Conservation (phyloP, 1,140 invertebrate genomes). For the Aplysia californica region DNA sequence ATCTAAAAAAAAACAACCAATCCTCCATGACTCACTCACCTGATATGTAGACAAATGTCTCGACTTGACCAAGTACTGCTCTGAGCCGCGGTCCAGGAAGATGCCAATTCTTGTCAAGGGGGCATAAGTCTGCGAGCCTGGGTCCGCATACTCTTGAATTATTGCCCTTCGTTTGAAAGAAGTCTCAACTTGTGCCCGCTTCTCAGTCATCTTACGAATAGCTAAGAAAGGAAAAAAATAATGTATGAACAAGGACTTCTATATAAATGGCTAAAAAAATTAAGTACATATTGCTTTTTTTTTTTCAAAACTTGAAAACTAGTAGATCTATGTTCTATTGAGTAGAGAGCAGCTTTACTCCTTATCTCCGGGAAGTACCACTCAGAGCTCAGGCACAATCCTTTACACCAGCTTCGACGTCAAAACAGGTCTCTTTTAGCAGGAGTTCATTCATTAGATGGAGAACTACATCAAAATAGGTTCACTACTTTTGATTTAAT, state of each 20-base stretch:
- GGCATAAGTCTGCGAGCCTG: conserved; percentile 64
- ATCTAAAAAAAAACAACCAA: too few species aligned
- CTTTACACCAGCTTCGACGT: too few species aligned
- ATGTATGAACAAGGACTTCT: too few species aligned
- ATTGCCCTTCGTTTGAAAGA: conserved; percentile 58
- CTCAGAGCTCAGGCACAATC: too few species aligned
- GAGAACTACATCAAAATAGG: too few species aligned
- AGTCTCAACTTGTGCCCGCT: conserved; percentile 51
- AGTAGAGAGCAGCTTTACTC: too few species aligned
- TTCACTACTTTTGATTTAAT: too few species aligned
- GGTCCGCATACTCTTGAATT: conserved; percentile 61
- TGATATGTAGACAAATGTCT: conserved; percentile 62
- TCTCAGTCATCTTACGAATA: conserved; percentile 63
- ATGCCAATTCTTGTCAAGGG: conserved; percentile 66
- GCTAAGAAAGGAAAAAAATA: conserved; percentile 44
- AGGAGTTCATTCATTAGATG: too few species aligned
- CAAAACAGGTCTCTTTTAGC: too few species aligned
- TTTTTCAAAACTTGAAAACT: neutral
- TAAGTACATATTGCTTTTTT: neutral
- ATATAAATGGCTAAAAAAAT: neutral
- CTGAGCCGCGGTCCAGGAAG: conserved; percentile 66
- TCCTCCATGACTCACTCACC: too few species aligned
- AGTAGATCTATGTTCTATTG: too few species aligned
- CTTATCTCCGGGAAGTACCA: too few species aligned
- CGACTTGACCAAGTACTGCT: conserved; percentile 66